Evolutionary conservation across 2,113 vertebrate species (phyloP), one percentile per base, ranked within the genome.

Genomic region (Myotis yumanensis): DNA sequence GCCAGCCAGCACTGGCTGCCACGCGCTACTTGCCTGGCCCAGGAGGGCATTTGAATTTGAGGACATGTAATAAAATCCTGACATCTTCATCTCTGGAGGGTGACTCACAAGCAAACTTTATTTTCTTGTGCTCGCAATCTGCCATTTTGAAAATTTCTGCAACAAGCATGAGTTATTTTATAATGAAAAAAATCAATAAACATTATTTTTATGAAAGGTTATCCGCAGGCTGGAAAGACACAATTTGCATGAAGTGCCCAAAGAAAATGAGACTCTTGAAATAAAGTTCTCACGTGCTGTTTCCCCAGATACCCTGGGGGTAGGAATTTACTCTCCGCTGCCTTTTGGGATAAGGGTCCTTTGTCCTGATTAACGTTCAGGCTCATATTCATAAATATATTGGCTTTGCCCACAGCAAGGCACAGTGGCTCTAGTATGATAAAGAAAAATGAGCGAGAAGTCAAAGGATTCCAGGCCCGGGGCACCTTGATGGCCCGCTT

Each of bases 311-410:
- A 69, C 51, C 85, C 35, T 28, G 35, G 4, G 54, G 89, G 82
- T 9, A 84, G 43, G 51, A 57, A 91, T 91, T 54, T 72, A 76
- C 89, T 89, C 18, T 89, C 35, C 54, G 57, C 28, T 54, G 80
- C 91, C 79, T 95, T 90, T 82, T 51, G 94, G 97, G 77, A 75
- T 86, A 57, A 92, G 82, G 48, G 79, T 85, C 89, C 40, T 97
- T 97, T 80, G 94, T 87, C 88, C 76, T 77, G 93, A 96, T 91
- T 93, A 76, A 96, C 92, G 92, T 86, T 64, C 37, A 57, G 66
- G 35, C 73, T 69, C 20, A 10, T 35, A 71, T 59, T 92, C 66
- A 79, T 89, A 92, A 91, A 91, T 89, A 54, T 23, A 89, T 4
- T 1, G 5, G 73, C 68, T 92, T 89, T 96, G 82, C 94, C 94